Evolutionary conservation across 2,113 vertebrate species (phyloP), one percentile per base, ranked within the genome.

Genomic region (Montifringilla adamsi): DNA sequence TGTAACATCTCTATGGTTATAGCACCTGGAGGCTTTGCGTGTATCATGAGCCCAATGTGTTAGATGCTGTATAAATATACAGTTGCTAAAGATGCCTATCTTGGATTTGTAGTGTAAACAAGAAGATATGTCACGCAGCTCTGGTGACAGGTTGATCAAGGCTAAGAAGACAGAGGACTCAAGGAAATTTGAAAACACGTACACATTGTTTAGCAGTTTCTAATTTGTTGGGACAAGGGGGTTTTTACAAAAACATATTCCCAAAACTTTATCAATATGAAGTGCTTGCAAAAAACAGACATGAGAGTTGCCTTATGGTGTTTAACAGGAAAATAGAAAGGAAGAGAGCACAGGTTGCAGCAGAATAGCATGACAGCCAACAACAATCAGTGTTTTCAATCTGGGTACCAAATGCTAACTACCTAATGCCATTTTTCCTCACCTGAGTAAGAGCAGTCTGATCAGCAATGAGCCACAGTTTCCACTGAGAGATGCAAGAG

Each of bases 71-170:
- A 81, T 67, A 95, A 95, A 84, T 58, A 92, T 6, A 62, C 16
- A 87, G 50, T 62, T 85, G 63, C 46, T 83, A 82, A 87, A 64
- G 93, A 93, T 31, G 16, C 69, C 92, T 90, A 58, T 84, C 88
- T 68, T 68, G 88, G 79, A 92, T 94, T 95, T 93, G 67, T 44
- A 94, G 41, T 27, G 60, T 64, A 95, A 96, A 95, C 58, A 46
- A 89, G 64, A 86, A 94, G 47, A 56, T 55, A 50, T 24, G 30
- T 41, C 6, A 2, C 3, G 4, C 19, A 62, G 47, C 75, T 79
- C 20, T 44, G 31, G 31, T 75, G 62, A 90, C 79, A 87, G 41
- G 69, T 72, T 56, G 41, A 83, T 82, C 67, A 69, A 86, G 64
- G 26, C 68, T 86, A 78, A 64, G 44, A 90, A 63, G 77, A 68